Evolutionary conservation across 2,113 vertebrate species (phyloP).

Genomic region (Trogon surrucura): DNA sequence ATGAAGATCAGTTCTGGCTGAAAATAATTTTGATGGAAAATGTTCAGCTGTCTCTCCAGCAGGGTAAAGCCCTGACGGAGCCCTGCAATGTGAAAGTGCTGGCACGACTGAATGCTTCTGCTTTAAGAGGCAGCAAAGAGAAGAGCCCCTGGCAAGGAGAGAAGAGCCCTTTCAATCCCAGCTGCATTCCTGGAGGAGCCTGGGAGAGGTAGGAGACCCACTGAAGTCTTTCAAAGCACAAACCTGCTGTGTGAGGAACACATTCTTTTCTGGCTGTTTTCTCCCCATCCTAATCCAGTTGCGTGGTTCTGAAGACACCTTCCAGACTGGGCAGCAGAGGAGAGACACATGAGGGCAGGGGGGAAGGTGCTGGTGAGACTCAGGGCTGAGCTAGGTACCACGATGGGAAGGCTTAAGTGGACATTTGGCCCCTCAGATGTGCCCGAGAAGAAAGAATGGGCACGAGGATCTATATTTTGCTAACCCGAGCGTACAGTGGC

Average conservation of each 20-base stretch:
- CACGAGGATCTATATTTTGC: not conserved
- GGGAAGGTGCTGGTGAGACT: not conserved
- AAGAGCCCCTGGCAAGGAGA: not conserved
- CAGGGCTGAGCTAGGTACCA: fast-evolving
- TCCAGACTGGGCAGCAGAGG: not conserved
- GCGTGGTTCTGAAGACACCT: not conserved
- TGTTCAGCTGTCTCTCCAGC: constrained; percentile 9
- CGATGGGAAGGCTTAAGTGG: not conserved
- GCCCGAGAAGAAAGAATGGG: not conserved
- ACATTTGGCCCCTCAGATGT: not conserved
- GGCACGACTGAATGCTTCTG: not conserved
- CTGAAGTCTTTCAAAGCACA: not conserved
- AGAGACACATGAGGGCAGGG: not conserved
- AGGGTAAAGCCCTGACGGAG: not conserved
- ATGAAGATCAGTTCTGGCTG: constrained; percentile 28
- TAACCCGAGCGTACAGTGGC: not conserved
- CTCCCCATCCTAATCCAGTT: not conserved
- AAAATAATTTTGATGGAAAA: constrained; percentile 7
- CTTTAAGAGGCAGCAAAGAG: not conserved
- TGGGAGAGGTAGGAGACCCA: not conserved
- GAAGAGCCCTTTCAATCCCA: not conserved
- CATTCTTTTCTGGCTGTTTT: not conserved
- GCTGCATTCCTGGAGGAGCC: not conserved
- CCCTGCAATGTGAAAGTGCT: not conserved
- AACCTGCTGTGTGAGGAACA: not conserved